Evolutionary conservation across 2,113 vertebrate genomes (phyloP).

Genomic region (Dicerorhinus sumatrensis): DNA sequence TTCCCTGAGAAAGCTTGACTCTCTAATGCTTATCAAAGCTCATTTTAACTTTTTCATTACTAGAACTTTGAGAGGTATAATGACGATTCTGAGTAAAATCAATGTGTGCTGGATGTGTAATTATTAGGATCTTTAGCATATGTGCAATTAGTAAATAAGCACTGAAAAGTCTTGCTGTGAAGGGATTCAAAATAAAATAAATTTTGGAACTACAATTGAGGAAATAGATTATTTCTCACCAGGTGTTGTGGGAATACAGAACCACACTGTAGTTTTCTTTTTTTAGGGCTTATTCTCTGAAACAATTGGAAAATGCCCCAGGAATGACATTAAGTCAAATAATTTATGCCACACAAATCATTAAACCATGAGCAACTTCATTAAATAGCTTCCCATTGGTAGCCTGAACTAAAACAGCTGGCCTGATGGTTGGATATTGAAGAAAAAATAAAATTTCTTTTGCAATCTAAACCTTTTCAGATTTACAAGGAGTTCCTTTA

Average conservation of each 20-base stretch:
- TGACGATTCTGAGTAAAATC: neutral
- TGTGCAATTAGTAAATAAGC: conserved; percentile 65
- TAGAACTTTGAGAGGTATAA: conserved; percentile 43
- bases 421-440: conserved; percentile 49
- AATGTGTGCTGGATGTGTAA: conserved; percentile 18
- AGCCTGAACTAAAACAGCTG: conserved; percentile 76
- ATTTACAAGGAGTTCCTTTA: conserved; percentile 46
- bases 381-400: conserved; percentile 61
- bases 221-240: conserved; percentile 70
- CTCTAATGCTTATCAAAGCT: neutral
- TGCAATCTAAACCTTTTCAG: neutral
- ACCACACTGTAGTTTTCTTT: conserved; percentile 66
- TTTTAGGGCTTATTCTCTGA: conserved; percentile 60
- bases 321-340: conserved; percentile 76
- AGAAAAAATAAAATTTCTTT: conserved; percentile 47
- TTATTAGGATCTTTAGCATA: conserved; percentile 54
- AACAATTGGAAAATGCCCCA: conserved; percentile 70
- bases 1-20: neutral
- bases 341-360: conserved; percentile 70
- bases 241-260: conserved; percentile 72
- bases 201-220: conserved; percentile 17
- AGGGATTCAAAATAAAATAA: conserved; percentile 65
- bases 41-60: conserved; percentile 32
- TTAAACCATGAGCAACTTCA: conserved; percentile 79
- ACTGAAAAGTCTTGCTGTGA: conserved; percentile 63